Evolutionary conservation across 2,888 invertebrate genomes (phyloP).

Genomic region (Pseudeuparius sepicola): DNA sequence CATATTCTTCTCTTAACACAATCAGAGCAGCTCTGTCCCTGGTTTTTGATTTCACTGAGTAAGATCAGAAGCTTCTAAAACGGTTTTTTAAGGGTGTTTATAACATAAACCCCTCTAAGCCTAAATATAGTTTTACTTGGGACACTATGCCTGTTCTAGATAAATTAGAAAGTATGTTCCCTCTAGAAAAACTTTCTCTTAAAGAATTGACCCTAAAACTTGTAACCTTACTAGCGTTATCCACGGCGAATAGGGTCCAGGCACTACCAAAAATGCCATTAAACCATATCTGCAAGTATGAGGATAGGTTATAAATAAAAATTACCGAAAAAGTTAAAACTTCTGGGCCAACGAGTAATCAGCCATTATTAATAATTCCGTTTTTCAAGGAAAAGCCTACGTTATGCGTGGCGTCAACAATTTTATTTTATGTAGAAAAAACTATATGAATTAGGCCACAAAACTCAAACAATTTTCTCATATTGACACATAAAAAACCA

Average conservation of each 20-base stretch:
- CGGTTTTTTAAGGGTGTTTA: slow-evolving; percentile 23
- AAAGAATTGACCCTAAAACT: slow-evolving; percentile 14
- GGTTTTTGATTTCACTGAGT: too few relatives aligned
- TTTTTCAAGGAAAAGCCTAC: slow-evolving; percentile 10
- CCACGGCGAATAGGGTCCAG: too few relatives aligned
- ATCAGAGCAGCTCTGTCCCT: too few relatives aligned
- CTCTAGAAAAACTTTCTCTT: slow-evolving; percentile 9
- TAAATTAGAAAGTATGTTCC: slow-evolving; percentile 11
- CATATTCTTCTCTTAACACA: too few relatives aligned
- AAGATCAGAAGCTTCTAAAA: too few relatives aligned
- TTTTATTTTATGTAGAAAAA: too few relatives aligned
- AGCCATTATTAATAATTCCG: too few relatives aligned
- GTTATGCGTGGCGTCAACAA: slow-evolving; percentile 8
- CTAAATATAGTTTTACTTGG: slow-evolving; percentile 25
- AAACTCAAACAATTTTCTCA: too few relatives aligned
- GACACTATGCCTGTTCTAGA: slow-evolving; percentile 21
- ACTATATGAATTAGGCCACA: too few relatives aligned
- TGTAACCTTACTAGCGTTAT: too few relatives aligned
- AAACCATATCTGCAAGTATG: slow-evolving; percentile 15
- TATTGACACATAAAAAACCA: slow-evolving; percentile 14
- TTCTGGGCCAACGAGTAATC: slow-evolving; percentile 11
- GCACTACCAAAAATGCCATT: slow-evolving; percentile 15
- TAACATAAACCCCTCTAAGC: slow-evolving; percentile 19
- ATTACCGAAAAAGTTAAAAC: too few relatives aligned
- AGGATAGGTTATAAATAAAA: slow-evolving; percentile 15